phyloP scores from a whole-genome alignment of 2,797 vertebrate genomes.

The Chiroxiphia lanceolata region DNA sequence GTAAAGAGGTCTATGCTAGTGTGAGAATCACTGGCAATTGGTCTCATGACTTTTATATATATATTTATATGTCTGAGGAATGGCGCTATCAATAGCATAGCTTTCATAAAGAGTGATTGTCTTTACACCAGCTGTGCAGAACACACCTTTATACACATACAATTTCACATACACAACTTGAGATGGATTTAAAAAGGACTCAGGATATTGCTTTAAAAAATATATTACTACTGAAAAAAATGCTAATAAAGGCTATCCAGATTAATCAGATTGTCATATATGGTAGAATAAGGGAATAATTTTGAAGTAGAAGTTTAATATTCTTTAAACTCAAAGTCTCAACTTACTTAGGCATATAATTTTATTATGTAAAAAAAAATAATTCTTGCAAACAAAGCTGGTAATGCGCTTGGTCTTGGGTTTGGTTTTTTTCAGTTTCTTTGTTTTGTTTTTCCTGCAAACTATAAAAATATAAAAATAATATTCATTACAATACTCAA shows the following conservation, averaged over 20 bases:
- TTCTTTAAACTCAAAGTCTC: background rate
- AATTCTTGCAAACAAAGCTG: background rate
- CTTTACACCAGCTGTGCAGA: background rate
- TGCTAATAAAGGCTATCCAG: background rate
- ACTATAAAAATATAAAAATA: background rate
- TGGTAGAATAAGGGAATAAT: background rate
- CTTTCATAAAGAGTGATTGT: background rate
- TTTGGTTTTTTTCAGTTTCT: background rate
- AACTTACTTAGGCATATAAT: background rate
- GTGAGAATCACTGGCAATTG: background rate
- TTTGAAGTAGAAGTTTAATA: background rate
- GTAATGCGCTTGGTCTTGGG: background rate
- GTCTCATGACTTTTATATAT: background rate
- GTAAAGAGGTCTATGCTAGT: background rate
- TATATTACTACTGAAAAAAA: background rate
- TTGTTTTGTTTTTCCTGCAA: background rate
- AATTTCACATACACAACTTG: rapidly evolving
- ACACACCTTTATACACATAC: background rate
- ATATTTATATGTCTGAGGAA: background rate
- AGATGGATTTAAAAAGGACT: background rate
- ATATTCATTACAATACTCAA: background rate
- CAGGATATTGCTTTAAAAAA: background rate
- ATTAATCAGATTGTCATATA: background rate
- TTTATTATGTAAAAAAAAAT: background rate
- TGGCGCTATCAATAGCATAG: background rate